Evolutionary conservation across 2,797 vertebrate species (phyloP).

Genomic region (Cuculus canorus): DNA sequence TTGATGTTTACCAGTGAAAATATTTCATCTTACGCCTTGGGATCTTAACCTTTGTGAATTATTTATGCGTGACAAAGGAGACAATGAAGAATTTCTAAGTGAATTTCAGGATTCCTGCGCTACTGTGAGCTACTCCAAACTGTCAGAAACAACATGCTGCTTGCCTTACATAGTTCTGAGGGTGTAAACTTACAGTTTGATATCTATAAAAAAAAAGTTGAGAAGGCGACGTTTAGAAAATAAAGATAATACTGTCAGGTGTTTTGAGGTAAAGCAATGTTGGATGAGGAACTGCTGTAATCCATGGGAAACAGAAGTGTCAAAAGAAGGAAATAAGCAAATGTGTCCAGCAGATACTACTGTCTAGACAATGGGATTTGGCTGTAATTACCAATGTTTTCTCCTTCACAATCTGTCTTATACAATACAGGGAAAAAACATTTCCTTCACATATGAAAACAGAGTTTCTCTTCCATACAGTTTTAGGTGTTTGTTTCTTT

Average conservation of each 20-base stretch:
- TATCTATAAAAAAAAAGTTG: background rate
- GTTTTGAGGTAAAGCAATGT: background rate
- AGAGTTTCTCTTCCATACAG: background rate
- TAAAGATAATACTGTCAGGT: background rate
- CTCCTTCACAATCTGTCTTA: conserved; percentile 11
- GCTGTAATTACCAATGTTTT: conserved; percentile 22
- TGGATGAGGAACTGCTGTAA: background rate
- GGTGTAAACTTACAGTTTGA: background rate
- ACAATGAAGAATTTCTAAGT: background rate
- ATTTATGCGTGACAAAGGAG: background rate
- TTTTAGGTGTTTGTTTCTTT: conserved; percentile 32
- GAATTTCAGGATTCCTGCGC: background rate
- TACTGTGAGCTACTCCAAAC: background rate
- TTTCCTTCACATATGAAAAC: conserved; percentile 52
- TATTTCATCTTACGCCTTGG: background rate
- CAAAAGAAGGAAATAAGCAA: conserved; percentile 7
- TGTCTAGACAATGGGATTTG: conserved; percentile 57
- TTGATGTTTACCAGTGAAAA: background rate
- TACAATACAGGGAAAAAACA: conserved; percentile 62
- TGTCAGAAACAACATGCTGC: background rate
- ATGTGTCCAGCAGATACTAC: background rate
- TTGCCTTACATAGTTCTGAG: background rate
- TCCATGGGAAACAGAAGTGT: background rate
- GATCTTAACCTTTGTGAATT: background rate
- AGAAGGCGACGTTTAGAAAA: background rate